Conservation (phyloP, 30 jellyfish, hydroid and myxozoan species). For the Mastigias papua region DNA sequence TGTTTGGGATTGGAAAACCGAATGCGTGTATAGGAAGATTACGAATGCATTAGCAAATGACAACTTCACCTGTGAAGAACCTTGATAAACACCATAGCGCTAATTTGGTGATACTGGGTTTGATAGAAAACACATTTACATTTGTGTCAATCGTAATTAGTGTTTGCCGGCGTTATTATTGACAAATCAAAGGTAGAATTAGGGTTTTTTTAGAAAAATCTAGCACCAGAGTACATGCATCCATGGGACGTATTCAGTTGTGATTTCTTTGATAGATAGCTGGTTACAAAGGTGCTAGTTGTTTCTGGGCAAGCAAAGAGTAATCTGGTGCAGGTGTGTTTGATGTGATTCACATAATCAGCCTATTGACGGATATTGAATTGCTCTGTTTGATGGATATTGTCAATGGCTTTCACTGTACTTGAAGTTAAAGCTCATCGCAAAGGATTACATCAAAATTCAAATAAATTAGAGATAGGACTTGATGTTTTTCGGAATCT, state of each 20-base stretch:
- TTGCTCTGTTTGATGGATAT: conserved; percentile 54
- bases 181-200: neutral
- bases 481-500: neutral
- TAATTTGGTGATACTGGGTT: neutral
- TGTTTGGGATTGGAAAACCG: neutral
- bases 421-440: conserved; percentile 13
- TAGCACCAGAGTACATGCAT: neutral
- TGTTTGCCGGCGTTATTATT: conserved; percentile 4
- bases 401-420: conserved; percentile 28
- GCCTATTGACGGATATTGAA: conserved; percentile 18
- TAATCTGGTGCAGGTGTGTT: conserved; percentile 48
- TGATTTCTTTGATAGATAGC: neutral
- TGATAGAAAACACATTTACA: neutral
- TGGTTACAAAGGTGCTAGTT: neutral
- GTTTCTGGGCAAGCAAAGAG: conserved; percentile 11
- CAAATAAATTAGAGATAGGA: neutral
- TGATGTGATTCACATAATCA: conserved; percentile 23
- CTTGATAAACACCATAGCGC: neutral
- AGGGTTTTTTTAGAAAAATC: neutral
- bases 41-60: neutral
- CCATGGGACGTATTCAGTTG: neutral
- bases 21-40: neutral
- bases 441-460: neutral
- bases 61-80: neutral
- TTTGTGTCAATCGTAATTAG: neutral